These are phyloP conservation scores for Lucilia sericata DNA, from an alignment of 1,140 invertebrate genomes.

Conservation along the genomic window DNA sequence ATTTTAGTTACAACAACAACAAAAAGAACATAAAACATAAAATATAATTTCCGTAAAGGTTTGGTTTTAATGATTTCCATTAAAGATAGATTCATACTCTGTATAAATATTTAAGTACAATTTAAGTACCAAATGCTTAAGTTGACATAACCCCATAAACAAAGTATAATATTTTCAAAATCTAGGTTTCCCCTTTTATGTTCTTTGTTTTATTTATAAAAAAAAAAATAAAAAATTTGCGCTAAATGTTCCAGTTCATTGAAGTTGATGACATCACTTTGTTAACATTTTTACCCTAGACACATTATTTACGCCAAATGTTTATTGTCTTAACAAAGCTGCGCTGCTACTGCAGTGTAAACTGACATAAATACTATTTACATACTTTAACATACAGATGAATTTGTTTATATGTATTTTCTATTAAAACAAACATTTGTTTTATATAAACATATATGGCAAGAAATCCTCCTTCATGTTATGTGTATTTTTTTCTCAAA, in stretches of 20 bases:
- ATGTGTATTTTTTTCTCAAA: neutral
- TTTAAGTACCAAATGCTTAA: neutral
- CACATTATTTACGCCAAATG: slow-evolving; percentile 29
- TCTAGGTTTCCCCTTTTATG: neutral
- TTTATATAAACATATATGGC: too few relatives aligned
- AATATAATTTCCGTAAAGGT: neutral
- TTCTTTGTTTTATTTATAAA: neutral
- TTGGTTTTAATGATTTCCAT: neutral
- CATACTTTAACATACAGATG: neutral
- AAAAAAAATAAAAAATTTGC: neutral
- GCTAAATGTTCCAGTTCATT: slow-evolving; percentile 26
- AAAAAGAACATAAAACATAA: neutral
- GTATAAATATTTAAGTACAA: too few relatives aligned
- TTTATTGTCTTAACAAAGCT: neutral
- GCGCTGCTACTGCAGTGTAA: neutral
- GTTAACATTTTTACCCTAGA: slow-evolving; percentile 23
- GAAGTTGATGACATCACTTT: slow-evolving; percentile 20
- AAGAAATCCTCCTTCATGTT: neutral
- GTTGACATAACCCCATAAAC: neutral
- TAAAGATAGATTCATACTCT: neutral
- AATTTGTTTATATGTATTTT: too few relatives aligned
- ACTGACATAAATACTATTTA: neutral
- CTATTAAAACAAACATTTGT: too few relatives aligned
- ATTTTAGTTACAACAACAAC: neutral
- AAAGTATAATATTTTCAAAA: neutral